phyloP scores from a whole-genome alignment of 2,888 invertebrate genomes.

The Bugulina stolonifera region DNA sequence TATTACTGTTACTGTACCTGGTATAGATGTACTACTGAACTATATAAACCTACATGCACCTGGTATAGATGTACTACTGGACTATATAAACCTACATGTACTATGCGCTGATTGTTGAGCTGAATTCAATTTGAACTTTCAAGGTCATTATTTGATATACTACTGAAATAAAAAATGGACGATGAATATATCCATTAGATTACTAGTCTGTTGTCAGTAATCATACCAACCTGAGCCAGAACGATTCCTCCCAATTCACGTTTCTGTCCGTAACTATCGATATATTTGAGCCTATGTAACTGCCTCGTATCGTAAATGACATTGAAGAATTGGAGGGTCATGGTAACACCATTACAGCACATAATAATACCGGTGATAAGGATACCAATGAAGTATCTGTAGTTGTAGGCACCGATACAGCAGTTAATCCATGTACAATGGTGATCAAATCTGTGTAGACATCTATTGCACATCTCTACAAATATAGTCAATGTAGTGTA shows the following conservation, averaged over 20 bases:
- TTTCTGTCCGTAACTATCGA: slow-evolving; percentile 36
- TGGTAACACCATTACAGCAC: slow-evolving; percentile 41
- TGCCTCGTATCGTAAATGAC: slow-evolving; percentile 34
- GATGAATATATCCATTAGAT: too few species aligned
- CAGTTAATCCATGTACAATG: slow-evolving; percentile 52
- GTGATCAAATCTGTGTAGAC: slow-evolving; percentile 50
- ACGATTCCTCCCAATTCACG: slow-evolving; percentile 38
- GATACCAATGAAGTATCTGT: slow-evolving; percentile 45
- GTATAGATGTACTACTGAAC: too few species aligned
- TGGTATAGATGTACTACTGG: too few species aligned
- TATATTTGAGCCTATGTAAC: slow-evolving; percentile 38
- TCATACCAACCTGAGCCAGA: slow-evolving; percentile 41
- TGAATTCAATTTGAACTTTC: too few species aligned
- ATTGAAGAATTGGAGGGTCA: slow-evolving; percentile 36
- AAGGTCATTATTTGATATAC: too few species aligned
- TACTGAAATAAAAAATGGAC: too few species aligned
- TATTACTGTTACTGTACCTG: too few species aligned
- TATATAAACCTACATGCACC: too few species aligned
- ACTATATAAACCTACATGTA: too few species aligned
- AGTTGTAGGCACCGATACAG: slow-evolving; percentile 49
- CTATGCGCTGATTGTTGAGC: too few species aligned
- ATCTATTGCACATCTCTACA: slow-evolving; percentile 44
- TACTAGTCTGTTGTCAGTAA: neutral
- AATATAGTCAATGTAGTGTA: too few species aligned
- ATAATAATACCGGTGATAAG: slow-evolving; percentile 41